These are phyloP conservation scores for Psittacula cyanocephala DNA, from an alignment of 2,113 vertebrate genomes.

Conservation along the genomic window DNA sequence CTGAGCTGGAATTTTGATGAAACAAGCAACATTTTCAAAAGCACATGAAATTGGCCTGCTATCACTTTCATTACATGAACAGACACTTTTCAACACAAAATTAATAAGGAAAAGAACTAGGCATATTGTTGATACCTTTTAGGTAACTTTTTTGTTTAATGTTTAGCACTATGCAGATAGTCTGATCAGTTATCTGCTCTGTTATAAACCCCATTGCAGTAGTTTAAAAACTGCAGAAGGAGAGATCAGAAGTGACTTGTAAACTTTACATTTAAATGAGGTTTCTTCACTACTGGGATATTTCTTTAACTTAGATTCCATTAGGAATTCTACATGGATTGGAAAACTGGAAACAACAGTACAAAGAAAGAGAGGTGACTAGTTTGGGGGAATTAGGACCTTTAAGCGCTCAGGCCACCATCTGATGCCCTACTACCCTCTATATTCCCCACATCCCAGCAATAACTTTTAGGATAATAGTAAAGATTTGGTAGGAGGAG, in stretches of 20 bases:
- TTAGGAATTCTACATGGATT: neutral
- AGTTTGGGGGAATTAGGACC: neutral
- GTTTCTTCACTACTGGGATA: neutral
- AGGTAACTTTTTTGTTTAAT: neutral
- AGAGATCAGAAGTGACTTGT: neutral
- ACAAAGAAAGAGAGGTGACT: neutral
- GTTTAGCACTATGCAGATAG: neutral
- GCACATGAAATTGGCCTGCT: neutral
- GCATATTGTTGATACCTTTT: neutral
- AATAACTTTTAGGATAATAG: neutral
- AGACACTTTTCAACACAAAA: neutral
- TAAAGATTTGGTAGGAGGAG: neutral
- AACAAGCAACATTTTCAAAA: neutral
- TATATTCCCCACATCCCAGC: fast-evolving
- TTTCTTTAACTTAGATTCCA: neutral
- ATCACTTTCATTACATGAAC: neutral
- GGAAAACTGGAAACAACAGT: neutral
- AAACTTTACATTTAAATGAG: neutral
- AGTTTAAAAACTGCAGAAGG: neutral
- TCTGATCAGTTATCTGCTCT: neutral
- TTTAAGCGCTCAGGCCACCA: neutral
- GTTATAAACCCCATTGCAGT: fast-evolving
- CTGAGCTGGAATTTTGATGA: neutral
- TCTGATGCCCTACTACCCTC: fast-evolving
- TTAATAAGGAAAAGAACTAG: neutral